Percentiles rank a stretch among this genome's conserved stretches.
Evolutionary conservation across 1,140 invertebrate genomes (phyloP).

Genomic region (Drosophila burlai): DNA sequence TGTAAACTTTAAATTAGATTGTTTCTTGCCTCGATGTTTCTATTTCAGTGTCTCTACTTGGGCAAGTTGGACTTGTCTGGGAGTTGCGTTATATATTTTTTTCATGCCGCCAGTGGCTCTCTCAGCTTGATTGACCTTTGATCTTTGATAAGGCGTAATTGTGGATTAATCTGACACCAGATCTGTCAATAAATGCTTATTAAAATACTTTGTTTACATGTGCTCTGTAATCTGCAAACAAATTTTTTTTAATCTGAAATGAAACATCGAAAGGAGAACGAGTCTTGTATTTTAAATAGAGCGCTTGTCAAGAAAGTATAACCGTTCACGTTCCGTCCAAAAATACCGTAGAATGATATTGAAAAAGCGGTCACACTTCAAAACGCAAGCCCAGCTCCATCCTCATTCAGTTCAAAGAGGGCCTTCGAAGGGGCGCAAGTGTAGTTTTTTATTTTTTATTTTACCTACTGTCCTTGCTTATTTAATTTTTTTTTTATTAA

Average conservation of each 20-base stretch:
- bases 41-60: conserved; percentile 26
- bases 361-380: too few relatives aligned
- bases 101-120: background rate
- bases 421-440: too few relatives aligned
- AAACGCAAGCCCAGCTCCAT: too few relatives aligned
- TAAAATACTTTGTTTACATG: background rate
- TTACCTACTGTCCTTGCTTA: too few relatives aligned
- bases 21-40: conserved; percentile 56
- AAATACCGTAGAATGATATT: too few relatives aligned
- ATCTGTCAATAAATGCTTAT: background rate
- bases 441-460: too few relatives aligned
- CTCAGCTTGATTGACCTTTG: conserved; percentile 24
- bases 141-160: background rate
- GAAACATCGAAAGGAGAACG: too few relatives aligned
- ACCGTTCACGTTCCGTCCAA: too few relatives aligned
- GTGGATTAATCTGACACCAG: background rate
- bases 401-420: too few relatives aligned
- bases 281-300: too few relatives aligned
- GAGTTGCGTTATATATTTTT: background rate
- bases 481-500: too few relatives aligned
- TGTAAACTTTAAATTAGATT: conserved; percentile 81
- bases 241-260: background rate
- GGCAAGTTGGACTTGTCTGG: background rate
- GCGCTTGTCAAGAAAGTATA: too few relatives aligned
- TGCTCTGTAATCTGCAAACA: background rate